Conservation (phyloP, 2,888 invertebrate genomes). For the Anthrax anthrax region DNA sequence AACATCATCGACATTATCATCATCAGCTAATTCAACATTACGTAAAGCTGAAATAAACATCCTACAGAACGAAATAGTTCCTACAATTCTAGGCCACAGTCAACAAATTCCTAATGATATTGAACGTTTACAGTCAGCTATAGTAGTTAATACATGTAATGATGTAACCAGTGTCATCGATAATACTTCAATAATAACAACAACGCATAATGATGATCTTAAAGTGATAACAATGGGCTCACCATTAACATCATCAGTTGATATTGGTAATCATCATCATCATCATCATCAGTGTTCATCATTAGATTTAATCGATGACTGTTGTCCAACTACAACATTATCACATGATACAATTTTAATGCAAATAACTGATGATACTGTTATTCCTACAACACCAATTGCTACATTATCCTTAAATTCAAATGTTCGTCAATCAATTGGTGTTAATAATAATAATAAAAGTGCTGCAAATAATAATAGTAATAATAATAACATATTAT, state of each 20-base stretch:
- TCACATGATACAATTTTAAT: conserved; percentile 2
- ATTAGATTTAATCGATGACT: conserved; percentile 2
- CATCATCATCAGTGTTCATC: not conserved
- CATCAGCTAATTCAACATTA: not conserved
- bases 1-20: conserved; percentile 1
- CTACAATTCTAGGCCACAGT: not conserved
- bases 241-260: not conserved
- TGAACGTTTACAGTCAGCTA: not conserved
- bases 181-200: not conserved
- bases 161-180: not conserved
- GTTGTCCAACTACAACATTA: conserved; percentile 6
- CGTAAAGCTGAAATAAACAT: not conserved
- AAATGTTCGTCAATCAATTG: not conserved
- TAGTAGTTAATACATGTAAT: not conserved
- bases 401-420: conserved; percentile 4
- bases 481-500: not conserved
- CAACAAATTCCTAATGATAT: not conserved
- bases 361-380: not conserved
- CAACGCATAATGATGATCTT: conserved; percentile 2
- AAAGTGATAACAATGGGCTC: not conserved
- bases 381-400: conserved; percentile 6
- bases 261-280: not conserved
- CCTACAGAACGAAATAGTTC: not conserved
- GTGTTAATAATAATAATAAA: not conserved
- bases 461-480: not conserved